phyloP scores from a whole-genome alignment of 2,888 invertebrate genomes.

The Calliopum simillimum region DNA sequence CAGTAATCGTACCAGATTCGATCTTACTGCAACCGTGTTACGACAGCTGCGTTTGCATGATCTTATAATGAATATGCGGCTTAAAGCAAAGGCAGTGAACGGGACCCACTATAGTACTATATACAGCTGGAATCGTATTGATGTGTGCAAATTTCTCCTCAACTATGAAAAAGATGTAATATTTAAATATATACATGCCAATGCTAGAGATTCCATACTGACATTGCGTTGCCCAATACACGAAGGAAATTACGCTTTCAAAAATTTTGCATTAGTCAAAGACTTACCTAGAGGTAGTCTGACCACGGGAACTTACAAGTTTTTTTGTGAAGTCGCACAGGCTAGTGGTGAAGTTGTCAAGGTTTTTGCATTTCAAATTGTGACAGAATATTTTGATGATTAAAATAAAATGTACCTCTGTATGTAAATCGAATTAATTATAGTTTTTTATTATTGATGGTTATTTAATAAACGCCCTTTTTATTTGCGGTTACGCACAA shows the following conservation, averaged over 20 bases:
- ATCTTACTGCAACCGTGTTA: conserved; percentile 39
- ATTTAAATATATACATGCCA: conserved; percentile 46
- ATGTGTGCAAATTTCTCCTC: conserved; percentile 50
- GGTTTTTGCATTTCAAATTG: conserved; percentile 25
- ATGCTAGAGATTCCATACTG: conserved; percentile 33
- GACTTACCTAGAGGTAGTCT: background rate
- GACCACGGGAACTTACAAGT: conserved; percentile 13
- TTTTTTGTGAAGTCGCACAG: conserved; percentile 27
- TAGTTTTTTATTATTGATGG: too few relatives aligned
- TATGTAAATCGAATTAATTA: too few relatives aligned
- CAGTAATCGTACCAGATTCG: conserved; percentile 44
- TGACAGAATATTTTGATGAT: background rate
- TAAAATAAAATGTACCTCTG: background rate
- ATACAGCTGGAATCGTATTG: conserved; percentile 43
- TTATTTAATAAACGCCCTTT: too few relatives aligned
- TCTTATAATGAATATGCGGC: conserved; percentile 48
- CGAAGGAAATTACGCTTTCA: conserved; percentile 4
- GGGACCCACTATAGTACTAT: conserved; percentile 35
- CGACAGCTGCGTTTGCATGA: conserved; percentile 49
- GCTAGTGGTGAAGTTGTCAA: conserved; percentile 24
- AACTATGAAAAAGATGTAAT: conserved; percentile 37
- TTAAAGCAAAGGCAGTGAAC: conserved; percentile 33
- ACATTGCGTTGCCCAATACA: conserved; percentile 46
- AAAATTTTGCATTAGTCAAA: conserved; percentile 20
- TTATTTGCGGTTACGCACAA: too few relatives aligned